Percentiles rank a stretch among this genome's conserved stretches.
Evolutionary conservation across 2,797 vertebrate genomes (phyloP).

Genomic region (Argya squamiceps): DNA sequence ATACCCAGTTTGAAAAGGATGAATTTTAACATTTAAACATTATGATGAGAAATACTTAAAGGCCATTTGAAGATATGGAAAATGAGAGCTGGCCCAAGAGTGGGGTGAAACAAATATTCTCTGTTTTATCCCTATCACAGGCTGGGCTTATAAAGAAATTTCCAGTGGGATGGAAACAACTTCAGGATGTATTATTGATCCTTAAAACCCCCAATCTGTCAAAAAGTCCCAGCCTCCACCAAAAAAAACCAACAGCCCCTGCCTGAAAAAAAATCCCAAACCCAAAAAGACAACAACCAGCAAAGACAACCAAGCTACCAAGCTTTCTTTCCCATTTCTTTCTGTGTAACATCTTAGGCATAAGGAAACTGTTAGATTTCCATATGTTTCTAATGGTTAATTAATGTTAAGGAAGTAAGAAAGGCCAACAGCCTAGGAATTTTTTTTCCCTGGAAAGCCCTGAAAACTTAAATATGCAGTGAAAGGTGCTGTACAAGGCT

Average conservation of each 20-base stretch:
- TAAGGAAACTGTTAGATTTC: neutral
- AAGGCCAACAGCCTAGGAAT: neutral
- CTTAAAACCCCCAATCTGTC: neutral
- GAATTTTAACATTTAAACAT: neutral
- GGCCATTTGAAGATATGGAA: neutral
- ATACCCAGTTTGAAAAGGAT: neutral
- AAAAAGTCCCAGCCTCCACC: rapidly evolving
- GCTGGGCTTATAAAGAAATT: neutral
- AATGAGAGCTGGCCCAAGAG: neutral
- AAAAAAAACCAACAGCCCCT: neutral
- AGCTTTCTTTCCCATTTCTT: neutral
- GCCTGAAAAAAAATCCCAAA: neutral
- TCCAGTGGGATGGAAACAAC: neutral
- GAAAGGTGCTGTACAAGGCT: neutral
- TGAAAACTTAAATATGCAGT: neutral
- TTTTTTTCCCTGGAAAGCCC: neutral
- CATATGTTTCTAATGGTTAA: neutral
- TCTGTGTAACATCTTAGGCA: neutral
- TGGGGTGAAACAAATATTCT: neutral
- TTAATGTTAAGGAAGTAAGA: neutral
- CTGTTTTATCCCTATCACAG: neutral
- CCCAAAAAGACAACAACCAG: neutral
- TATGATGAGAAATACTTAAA: neutral
- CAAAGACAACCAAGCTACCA: neutral
- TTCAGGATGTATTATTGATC: neutral